These are phyloP conservation scores for Meiosimyza platycephala DNA, from an alignment of 2,888 invertebrate species.

Conservation along the genomic window DNA sequence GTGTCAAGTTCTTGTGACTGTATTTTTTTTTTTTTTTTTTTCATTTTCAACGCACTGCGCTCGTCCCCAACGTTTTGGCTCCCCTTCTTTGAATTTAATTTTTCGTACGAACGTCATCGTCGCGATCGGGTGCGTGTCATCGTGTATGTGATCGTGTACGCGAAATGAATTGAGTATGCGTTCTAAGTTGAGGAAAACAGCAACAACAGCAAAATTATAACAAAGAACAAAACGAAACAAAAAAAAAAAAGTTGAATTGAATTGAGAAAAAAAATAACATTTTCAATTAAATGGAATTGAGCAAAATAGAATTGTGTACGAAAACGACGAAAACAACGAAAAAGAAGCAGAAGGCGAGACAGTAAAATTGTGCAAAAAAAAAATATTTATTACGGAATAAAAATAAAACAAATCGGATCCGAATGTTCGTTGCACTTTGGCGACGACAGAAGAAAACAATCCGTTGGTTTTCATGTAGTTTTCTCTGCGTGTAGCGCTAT, in stretches of 20 bases:
- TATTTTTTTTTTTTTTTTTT: not conserved
- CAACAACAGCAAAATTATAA: conserved; percentile 20
- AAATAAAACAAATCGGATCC: not conserved
- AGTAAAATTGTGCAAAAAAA: conserved; percentile 15
- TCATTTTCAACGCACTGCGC: no score
- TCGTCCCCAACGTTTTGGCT: no score
- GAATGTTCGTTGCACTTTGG: conserved; percentile 26
- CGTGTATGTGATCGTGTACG: conserved; percentile 14
- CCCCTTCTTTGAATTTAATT: no score
- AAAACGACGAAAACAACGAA: not conserved
- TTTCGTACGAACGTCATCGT: conserved; percentile 11
- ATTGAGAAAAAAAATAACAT: not conserved
- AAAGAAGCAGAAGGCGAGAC: conserved; percentile 5
- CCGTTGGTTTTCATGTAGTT: no score
- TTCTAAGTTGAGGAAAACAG: conserved; percentile 21
- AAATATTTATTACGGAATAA: not conserved
- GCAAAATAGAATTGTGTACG: conserved; percentile 4
- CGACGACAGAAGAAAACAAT: not conserved
- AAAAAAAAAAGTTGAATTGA: not conserved
- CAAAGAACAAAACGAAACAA: conserved; percentile 4
- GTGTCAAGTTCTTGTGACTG: not conserved
- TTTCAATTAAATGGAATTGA: conserved; percentile 15
- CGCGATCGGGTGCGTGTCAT: conserved; percentile 8
- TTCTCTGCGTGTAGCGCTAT: conserved; percentile 8
- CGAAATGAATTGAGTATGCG: conserved; percentile 12